phyloP scores from a whole-genome alignment of 2,888 invertebrate species.

The Nomada lathburiana region DNA sequence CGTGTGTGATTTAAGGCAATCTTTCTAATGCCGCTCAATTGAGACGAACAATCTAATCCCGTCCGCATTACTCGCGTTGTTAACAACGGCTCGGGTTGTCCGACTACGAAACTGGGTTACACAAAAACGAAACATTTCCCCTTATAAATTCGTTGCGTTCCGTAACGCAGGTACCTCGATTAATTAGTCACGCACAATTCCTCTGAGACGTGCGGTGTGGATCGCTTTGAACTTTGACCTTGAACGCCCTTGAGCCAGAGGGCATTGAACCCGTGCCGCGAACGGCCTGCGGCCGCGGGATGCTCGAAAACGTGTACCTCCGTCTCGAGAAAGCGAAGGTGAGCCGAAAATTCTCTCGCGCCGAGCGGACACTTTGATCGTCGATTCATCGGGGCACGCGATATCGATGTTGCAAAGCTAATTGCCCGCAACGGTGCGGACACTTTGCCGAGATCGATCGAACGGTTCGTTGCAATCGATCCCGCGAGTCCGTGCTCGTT shows the following conservation, averaged over 20 bases:
- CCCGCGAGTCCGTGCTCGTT: constrained; percentile 4
- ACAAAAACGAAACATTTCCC: background rate
- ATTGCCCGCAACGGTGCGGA: constrained; percentile 8
- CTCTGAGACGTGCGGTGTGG: background rate
- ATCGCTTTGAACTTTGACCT: constrained; percentile 26
- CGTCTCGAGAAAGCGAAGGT: constrained; percentile 31
- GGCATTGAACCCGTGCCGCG: constrained; percentile 21
- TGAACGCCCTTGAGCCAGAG: constrained; percentile 38
- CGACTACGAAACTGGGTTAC: background rate
- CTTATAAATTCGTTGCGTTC: background rate
- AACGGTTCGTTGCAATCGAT: constrained; percentile 19
- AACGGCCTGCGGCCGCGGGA: constrained; percentile 15
- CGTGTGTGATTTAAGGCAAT: background rate
- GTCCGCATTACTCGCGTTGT: background rate
- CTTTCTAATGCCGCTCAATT: background rate
- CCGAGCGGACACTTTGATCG: background rate
- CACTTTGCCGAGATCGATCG: constrained; percentile 1
- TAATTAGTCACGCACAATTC: background rate
- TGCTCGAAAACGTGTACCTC: constrained; percentile 27
- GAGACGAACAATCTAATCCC: background rate
- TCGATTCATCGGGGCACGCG: background rate
- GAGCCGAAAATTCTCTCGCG: constrained; percentile 11
- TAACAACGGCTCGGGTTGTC: background rate
- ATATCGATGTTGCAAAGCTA: constrained; percentile 9
- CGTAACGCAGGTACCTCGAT: background rate